These are phyloP conservation scores for Choloepus didactylus DNA, from an alignment of 2,797 vertebrate genomes.

Conservation along the genomic window DNA sequence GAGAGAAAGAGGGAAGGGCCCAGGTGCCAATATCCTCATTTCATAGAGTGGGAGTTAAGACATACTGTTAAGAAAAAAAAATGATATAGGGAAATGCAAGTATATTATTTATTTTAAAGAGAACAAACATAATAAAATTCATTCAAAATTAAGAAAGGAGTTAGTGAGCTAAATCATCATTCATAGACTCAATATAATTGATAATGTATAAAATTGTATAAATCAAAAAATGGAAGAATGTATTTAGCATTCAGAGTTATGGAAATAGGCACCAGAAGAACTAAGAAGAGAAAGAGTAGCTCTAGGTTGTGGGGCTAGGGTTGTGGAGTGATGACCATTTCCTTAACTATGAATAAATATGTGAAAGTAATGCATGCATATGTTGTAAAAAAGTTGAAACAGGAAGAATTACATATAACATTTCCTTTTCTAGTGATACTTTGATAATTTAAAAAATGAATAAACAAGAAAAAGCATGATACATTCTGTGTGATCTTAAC, in stretches of 20 bases:
- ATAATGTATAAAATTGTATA: neutral
- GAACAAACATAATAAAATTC: constrained; percentile 21
- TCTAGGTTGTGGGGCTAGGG: neutral
- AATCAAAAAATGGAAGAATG: neutral
- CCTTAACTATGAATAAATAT: constrained; percentile 14
- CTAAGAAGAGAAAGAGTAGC: neutral
- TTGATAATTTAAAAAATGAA: neutral
- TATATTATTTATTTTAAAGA: neutral
- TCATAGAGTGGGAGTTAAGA: neutral
- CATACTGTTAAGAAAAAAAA: neutral
- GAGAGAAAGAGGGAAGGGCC: neutral
- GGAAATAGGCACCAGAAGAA: neutral
- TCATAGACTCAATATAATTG: neutral
- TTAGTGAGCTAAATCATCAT: neutral
- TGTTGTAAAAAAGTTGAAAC: constrained; percentile 16
- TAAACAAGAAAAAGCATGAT: neutral
- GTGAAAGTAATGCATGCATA: neutral
- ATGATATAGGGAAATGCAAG: neutral
- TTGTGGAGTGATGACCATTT: neutral
- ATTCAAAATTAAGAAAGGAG: neutral
- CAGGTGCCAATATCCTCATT: neutral
- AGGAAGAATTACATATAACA: neutral
- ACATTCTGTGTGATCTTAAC: too few relatives aligned
- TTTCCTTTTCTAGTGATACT: neutral
- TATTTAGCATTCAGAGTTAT: neutral